These are phyloP conservation scores for Ruditapes philippinarum DNA, from an alignment of 1,140 invertebrate species.

Conservation along the genomic window DNA sequence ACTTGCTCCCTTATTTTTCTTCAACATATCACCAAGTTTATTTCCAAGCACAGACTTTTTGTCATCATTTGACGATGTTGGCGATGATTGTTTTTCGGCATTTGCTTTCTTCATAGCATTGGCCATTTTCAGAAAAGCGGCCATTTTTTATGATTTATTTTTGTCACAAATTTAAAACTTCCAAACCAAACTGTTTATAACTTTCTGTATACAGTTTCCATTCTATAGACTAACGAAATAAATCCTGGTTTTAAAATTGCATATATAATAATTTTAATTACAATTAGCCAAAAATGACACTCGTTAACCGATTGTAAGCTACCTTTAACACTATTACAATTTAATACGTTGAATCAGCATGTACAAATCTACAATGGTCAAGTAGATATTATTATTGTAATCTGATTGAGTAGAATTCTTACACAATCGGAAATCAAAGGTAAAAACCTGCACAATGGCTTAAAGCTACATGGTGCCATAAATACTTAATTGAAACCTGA, in stretches of 20 bases:
- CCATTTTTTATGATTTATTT: too few species aligned
- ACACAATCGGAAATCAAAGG: neutral
- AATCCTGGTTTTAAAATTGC: too few species aligned
- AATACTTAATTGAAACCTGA: neutral
- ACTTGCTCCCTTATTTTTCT: slow-evolving; percentile 13
- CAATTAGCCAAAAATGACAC: too few species aligned
- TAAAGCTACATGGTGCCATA: neutral
- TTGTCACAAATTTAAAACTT: too few species aligned
- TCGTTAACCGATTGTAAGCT: too few species aligned
- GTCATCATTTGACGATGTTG: slow-evolving; percentile 50
- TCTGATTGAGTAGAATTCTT: neutral
- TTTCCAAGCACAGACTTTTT: slow-evolving; percentile 10
- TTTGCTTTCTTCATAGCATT: slow-evolving; percentile 36
- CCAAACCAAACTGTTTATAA: too few species aligned
- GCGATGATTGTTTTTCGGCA: neutral
- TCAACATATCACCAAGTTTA: slow-evolving; percentile 43
- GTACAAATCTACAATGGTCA: neutral
- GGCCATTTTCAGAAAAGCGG: slow-evolving; percentile 48
- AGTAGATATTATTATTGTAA: neutral
- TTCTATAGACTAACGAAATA: too few species aligned
- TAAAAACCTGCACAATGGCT: neutral
- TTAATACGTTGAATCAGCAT: neutral
- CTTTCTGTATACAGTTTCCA: too few species aligned
- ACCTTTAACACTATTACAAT: neutral
- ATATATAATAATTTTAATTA: too few species aligned